These are phyloP conservation scores for Apotomis capreana DNA, from an alignment of 2,888 invertebrate species.

Conservation along the genomic window DNA sequence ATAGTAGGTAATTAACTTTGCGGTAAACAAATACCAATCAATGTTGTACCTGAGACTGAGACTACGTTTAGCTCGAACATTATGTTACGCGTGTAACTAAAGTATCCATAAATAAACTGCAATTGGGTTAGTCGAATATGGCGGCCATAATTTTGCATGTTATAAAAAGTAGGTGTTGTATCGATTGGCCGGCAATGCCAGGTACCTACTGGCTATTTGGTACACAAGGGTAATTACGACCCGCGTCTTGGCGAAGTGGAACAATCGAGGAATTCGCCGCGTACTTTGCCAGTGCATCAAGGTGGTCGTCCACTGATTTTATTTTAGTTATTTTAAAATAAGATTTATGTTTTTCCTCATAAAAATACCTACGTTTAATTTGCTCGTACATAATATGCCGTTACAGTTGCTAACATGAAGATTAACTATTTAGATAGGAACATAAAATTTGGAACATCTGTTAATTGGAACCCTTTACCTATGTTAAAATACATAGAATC, in stretches of 20 bases:
- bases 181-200: slow-evolving; percentile 33
- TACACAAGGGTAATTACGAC: slow-evolving; percentile 39
- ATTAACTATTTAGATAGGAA: too few species aligned
- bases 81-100: background rate
- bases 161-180: slow-evolving; percentile 40
- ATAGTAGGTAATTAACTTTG: too few species aligned
- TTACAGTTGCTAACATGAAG: too few species aligned
- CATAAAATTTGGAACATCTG: too few species aligned
- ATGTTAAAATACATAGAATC: too few species aligned
- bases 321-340: background rate
- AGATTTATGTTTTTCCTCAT: too few species aligned
- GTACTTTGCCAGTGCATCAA: slow-evolving; percentile 42
- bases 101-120: slow-evolving; percentile 30
- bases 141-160: slow-evolving; percentile 41
- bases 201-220: slow-evolving; percentile 37
- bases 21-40: too few species aligned
- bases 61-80: background rate
- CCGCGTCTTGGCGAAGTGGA: slow-evolving; percentile 53
- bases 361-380: too few species aligned
- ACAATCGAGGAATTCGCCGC: slow-evolving; percentile 58
- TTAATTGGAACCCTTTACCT: too few species aligned
- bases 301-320: background rate
- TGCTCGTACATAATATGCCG: too few species aligned
- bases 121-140: slow-evolving; percentile 29
- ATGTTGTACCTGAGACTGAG: too few species aligned